Evolutionary conservation across 2,797 vertebrate species (phyloP), one percentile per base, ranked within the genome.

Genomic region (Euthynnus affinis): DNA sequence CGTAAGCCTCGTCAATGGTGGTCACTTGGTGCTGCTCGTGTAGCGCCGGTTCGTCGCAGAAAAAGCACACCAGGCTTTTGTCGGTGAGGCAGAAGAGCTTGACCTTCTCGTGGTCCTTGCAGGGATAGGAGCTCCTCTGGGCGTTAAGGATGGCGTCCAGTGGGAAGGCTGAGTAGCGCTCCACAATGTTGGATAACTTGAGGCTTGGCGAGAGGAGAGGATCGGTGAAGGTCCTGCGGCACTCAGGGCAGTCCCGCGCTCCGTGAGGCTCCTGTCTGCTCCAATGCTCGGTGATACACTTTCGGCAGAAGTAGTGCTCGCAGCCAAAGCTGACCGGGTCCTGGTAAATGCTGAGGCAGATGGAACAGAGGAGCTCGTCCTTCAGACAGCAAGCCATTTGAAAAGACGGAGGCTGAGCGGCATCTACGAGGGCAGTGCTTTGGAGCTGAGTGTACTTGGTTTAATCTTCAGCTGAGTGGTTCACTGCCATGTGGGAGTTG

Each of bases 331-430:
- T 98, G 83, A 99, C 98, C 0, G 98, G 98, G 87, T 99, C 98
- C 93, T 99, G 98, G 94, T 99, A 99, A 90, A 99, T 98, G 93
- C 98, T 98, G 94, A 99, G 96, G 89, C 98, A 99, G 94, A 99
- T 99, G 89, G 98, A 98, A 96, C 98, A 99, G 64, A 99, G 94
- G 88, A 99, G 96, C 96, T 99, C 98, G 76, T 99, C 98, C 95
- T 98, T 98, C 93, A 99, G 95, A 96, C 97, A 97, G 94, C 98
- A 98, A 91, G 97, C 96, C 96, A 98, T 97, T 88, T 95, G 95
- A 90, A 92, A 86, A 88, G 63, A 55, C 65, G 17, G 79, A 84
- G 71, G 68, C 70, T 17, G 85, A 85, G 84, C 74, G 44, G 92
- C 93, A 93, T 94, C 83, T 90, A 94, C 86, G 51, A 78, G 71